Evolutionary conservation across 35 echinoderm and acorn worm species (phyloP).

Genomic region (Stichopus chloronotus): DNA sequence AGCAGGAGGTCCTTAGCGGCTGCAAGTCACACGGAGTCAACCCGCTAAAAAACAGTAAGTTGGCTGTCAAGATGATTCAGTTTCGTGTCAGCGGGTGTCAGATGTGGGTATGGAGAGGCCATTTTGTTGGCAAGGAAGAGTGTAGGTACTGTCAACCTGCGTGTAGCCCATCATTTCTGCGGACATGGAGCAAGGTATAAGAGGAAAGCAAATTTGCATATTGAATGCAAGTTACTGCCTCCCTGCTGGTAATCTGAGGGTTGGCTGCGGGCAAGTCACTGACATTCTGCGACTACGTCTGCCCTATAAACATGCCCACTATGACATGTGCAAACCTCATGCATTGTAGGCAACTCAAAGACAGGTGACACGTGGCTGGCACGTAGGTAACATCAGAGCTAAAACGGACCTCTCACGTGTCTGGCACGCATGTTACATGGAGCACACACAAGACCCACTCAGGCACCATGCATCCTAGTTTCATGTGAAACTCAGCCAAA

Average conservation of each 20-base stretch:
- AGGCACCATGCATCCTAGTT: not conserved
- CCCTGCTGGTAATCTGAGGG: constrained; percentile 34
- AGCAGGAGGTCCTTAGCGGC: not conserved
- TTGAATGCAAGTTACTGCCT: not conserved
- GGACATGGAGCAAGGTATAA: not conserved
- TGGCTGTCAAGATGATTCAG: not conserved
- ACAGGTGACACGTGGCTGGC: not conserved
- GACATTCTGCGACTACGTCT: not conserved
- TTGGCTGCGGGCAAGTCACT: not conserved
- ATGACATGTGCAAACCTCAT: not conserved
- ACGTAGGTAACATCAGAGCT: not conserved
- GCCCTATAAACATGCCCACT: not conserved
- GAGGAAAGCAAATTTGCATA: constrained; percentile 32
- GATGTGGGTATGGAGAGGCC: not conserved
- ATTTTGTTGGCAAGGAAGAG: not conserved
- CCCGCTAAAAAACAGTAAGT: not conserved
- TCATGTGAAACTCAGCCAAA: not conserved
- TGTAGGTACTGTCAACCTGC: constrained; percentile 4
- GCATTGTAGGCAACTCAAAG: not conserved
- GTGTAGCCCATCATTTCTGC: not conserved
- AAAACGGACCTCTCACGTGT: not conserved
- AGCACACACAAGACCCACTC: not conserved
- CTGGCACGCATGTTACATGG: not conserved
- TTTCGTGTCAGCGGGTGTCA: not conserved
- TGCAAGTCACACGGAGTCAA: not conserved